Evolutionary conservation across 2,113 vertebrate species (phyloP).

Genomic region (Athene noctua): DNA sequence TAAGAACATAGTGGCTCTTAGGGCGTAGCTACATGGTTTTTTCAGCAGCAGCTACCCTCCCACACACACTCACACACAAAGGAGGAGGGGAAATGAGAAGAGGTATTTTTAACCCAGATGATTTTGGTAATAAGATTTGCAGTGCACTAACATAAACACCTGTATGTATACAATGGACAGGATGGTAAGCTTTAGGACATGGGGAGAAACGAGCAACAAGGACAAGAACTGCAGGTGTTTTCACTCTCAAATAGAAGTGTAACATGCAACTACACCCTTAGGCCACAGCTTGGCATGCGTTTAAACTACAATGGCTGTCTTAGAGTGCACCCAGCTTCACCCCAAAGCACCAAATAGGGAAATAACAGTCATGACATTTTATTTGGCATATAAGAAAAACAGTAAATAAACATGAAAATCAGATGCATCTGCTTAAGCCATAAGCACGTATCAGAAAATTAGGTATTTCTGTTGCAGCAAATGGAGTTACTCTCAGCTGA

Average conservation of each 20-base stretch:
- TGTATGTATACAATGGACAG: neutral
- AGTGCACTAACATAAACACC: neutral
- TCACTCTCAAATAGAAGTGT: neutral
- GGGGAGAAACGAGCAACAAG: neutral
- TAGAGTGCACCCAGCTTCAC: neutral
- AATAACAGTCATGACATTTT: neutral
- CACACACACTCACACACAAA: neutral
- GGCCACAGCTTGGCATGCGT: neutral
- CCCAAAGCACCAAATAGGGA: neutral
- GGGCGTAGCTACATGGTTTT: neutral
- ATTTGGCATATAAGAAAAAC: neutral
- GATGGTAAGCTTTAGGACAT: neutral
- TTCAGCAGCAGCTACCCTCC: neutral
- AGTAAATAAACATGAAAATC: neutral
- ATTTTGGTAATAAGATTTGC: constrained; percentile 2
- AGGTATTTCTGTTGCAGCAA: neutral
- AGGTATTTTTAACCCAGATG: constrained; percentile 1
- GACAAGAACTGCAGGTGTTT: neutral
- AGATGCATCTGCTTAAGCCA: neutral
- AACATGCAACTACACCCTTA: neutral
- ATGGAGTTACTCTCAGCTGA: neutral
- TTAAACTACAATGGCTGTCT: neutral
- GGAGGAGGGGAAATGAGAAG: neutral
- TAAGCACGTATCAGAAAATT: neutral
- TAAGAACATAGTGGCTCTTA: neutral